Conservation (phyloP, 2,797 vertebrate species). For the Sphaeramia orbicularis region DNA sequence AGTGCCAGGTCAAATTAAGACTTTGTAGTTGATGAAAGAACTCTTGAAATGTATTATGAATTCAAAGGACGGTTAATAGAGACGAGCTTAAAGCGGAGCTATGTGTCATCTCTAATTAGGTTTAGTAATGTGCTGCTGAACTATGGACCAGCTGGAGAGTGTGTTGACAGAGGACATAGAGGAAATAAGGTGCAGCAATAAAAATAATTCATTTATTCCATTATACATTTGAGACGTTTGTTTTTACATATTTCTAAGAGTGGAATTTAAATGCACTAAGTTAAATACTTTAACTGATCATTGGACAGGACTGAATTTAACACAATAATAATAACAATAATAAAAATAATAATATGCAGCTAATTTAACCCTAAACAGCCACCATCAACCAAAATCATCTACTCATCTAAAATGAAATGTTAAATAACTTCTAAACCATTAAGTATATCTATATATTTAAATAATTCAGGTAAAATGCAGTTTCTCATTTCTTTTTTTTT, state of each 20-base stretch:
- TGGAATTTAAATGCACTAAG: not conserved
- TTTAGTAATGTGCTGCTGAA: conserved; percentile 9
- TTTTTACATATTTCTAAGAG: not conserved
- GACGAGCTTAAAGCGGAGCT: conserved; percentile 29
- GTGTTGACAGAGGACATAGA: conserved; percentile 14
- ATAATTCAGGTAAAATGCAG: too few species aligned
- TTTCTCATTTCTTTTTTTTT: too few species aligned
- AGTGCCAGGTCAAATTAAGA: conserved; percentile 51
- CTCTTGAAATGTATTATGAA: conserved; percentile 40
- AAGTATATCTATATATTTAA: too few species aligned
- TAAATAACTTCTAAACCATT: too few species aligned
- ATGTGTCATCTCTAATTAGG: conserved; percentile 35
- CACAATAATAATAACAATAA: too few species aligned
- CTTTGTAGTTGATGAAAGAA: conserved; percentile 47
- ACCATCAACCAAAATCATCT: too few species aligned
- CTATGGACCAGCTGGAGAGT: conserved; percentile 1
- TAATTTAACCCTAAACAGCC: too few species aligned
- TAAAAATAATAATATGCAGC: too few species aligned
- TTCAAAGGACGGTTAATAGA: conserved; percentile 33
- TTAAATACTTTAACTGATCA: not conserved
- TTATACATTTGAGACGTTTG: too few species aligned
- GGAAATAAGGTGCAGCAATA: conserved; percentile 9
- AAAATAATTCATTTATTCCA: not conserved
- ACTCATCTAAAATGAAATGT: too few species aligned
- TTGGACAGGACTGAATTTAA: not conserved